phyloP scores from a whole-genome alignment of 2,113 vertebrate genomes.

The Nesogale talazaci region DNA sequence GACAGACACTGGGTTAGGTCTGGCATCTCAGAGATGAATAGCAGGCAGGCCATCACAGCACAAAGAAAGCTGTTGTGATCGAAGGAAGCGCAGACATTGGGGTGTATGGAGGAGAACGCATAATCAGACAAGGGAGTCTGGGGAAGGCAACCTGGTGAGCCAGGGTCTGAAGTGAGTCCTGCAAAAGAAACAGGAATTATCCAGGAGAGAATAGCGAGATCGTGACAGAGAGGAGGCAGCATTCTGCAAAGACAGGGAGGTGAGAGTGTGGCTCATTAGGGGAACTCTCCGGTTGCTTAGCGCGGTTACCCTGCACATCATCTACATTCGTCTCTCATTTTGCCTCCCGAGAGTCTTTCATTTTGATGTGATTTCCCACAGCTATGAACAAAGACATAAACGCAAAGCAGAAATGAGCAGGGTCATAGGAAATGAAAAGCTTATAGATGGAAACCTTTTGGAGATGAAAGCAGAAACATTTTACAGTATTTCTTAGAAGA shows the following conservation, averaged over 20 bases:
- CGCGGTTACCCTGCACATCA: neutral
- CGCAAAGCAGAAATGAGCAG: constrained; percentile 66
- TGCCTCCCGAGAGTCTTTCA: constrained; percentile 56
- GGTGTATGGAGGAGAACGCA: neutral
- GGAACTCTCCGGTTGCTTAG: neutral
- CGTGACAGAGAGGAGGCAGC: neutral
- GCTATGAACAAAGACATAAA: constrained; percentile 67
- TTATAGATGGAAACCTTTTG: constrained; percentile 54
- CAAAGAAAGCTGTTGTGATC: neutral
- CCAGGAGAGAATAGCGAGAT: constrained; percentile 23
- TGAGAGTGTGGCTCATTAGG: constrained; percentile 46
- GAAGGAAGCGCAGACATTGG: neutral
- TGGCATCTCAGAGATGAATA: constrained; percentile 14
- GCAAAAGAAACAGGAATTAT: constrained; percentile 4
- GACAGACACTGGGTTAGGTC: neutral
- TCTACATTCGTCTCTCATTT: neutral
- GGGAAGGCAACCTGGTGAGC: neutral
- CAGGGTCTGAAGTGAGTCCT: neutral
- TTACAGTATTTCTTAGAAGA: constrained; percentile 63
- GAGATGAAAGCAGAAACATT: constrained; percentile 69
- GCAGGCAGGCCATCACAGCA: neutral
- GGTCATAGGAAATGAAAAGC: constrained; percentile 62
- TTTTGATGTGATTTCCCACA: constrained; percentile 62
- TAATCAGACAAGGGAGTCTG: neutral
- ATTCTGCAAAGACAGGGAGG: neutral